Evolutionary conservation across 1,140 invertebrate species (phyloP).

Genomic region (Anastatus disparis): DNA sequence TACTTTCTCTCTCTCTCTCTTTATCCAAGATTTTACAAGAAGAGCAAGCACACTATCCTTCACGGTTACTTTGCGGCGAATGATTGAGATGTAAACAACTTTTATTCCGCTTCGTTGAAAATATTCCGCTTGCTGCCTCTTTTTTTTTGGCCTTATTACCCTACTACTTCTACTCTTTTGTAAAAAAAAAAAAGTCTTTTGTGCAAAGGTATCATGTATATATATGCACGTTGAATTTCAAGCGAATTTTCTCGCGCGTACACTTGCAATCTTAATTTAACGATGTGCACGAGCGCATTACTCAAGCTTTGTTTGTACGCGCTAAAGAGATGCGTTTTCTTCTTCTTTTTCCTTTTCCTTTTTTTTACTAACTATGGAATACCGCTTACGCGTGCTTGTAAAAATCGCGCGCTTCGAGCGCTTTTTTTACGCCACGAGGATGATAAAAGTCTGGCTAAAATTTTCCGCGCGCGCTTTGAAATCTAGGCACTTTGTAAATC

Average conservation of each 20-base stretch:
- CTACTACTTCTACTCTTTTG: background rate
- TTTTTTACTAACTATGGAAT: too few species aligned
- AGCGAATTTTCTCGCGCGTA: too few species aligned
- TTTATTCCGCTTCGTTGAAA: background rate
- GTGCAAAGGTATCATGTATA: too few species aligned
- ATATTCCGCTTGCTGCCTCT: background rate
- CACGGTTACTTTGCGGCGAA: background rate
- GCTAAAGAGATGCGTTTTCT: background rate
- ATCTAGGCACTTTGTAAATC: too few species aligned
- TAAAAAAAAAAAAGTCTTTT: too few species aligned
- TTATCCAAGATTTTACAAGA: too few species aligned
- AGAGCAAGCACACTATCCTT: background rate
- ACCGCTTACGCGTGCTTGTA: background rate
- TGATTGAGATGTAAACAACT: conserved; percentile 17
- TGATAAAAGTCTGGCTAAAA: background rate
- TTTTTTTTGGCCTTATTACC: background rate
- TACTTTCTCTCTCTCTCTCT: too few species aligned
- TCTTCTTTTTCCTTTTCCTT: too few species aligned
- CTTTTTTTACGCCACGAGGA: too few species aligned
- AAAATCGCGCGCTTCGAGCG: background rate
- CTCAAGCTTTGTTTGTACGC: background rate
- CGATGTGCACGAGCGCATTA: background rate
- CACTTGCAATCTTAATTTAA: conserved; percentile 4
- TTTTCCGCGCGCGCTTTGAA: too few species aligned
- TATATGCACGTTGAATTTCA: too few species aligned